phyloP scores from a whole-genome alignment of 2,888 invertebrate species.

The Hyles lineata region DNA sequence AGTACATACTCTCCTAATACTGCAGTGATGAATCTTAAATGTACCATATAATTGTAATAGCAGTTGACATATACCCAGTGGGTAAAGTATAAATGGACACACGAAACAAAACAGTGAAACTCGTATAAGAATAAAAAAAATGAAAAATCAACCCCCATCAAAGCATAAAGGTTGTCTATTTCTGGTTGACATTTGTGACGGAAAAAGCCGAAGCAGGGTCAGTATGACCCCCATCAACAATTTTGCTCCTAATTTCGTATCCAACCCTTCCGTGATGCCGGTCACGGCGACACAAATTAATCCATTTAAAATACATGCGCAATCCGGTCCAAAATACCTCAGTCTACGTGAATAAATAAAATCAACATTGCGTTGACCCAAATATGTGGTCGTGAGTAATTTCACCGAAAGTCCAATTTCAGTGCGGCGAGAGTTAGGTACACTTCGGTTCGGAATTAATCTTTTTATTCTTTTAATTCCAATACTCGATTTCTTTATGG shows the following conservation, averaged over 20 bases:
- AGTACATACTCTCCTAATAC: too few relatives aligned
- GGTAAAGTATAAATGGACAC: too few relatives aligned
- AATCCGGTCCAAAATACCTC: constrained; percentile 52
- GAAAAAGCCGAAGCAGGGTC: constrained; percentile 26
- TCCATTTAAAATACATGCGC: constrained; percentile 67
- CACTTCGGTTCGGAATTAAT: constrained; percentile 21
- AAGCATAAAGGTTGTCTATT: constrained; percentile 17
- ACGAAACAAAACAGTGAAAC: background rate
- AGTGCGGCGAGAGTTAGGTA: constrained; percentile 39
- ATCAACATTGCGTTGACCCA: constrained; percentile 47
- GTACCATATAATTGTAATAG: too few relatives aligned
- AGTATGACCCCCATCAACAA: constrained; percentile 51
- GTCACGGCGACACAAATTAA: constrained; percentile 65
- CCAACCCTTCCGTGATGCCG: constrained; percentile 57
- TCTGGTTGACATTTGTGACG: constrained; percentile 26
- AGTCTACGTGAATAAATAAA: constrained; percentile 58
- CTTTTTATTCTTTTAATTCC: constrained; percentile 2
- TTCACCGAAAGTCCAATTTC: constrained; percentile 46
- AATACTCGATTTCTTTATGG: background rate
- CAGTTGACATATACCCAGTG: too few relatives aligned
- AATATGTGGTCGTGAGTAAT: constrained; percentile 44
- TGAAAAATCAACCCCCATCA: constrained; percentile 3
- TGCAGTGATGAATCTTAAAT: too few relatives aligned
- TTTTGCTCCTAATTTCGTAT: constrained; percentile 53
- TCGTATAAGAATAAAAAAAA: constrained; percentile 1